Base-by-base conservation (phyloP, 2,888 invertebrate species). In the Calameuta pallipes region DNA sequence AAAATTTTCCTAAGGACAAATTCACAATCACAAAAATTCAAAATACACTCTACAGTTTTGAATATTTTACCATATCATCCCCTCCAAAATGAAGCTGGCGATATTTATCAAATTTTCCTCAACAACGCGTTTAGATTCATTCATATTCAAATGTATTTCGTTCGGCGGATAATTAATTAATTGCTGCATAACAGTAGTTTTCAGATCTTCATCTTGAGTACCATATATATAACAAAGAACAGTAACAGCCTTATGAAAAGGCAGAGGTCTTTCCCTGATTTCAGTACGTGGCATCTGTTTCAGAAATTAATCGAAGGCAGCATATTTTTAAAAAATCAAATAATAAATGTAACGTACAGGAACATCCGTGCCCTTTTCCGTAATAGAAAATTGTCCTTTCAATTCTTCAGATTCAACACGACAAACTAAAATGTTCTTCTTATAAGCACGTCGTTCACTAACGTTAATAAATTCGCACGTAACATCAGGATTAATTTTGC, bases 381-480 rank as follows among this genome's bases (percentile, higher is more conserved):
- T 92, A 34, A 92, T 91, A 11, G 84, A 88, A 83, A 92, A 92
- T 76, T 92, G 88, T 36, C 87, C 87, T 68, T 89, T 82, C 73
- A 90, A 81, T 84, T 89, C 84, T 77, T 88, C 78, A 36, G 85
- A 80, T 23, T 85, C 80, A 68, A 80, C 78, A 68, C 87, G 78
- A 76, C 89, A 83, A 41, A 86, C 80, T 4, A 85, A 79, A n/a
- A 88, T 37, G n/a, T 89, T 88, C 81, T 89, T 89, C 80, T 89
- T 85, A 80, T 92, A 89, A n/a, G 82, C 69, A 74, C 90, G 85
- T 75, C 89, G 87, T 80, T 92, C 81, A 41, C 88, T 91, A 36
- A 90, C 87, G 85, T 92, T 90, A 12, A 91, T 80, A 75, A 92
- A 87, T 82, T 91, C 86, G 77, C 92, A 93, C 31, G 85, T 78